Percentiles rank a stretch among this genome's conserved stretches.
phyloP scores from a whole-genome alignment of 2,797 vertebrate genomes.

The Psittacula echo region DNA sequence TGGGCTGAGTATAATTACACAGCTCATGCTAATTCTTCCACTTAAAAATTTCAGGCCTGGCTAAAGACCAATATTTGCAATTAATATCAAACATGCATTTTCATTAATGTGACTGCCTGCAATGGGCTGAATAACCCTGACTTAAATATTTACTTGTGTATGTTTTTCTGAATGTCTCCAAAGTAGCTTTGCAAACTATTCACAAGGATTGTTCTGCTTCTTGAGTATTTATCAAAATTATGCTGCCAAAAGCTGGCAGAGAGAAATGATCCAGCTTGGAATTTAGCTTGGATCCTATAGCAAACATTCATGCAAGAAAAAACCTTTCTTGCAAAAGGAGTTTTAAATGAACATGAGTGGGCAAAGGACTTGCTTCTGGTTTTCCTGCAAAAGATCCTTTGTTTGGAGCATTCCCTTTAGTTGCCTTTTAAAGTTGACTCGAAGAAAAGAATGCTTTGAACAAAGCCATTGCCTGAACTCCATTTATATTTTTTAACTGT shows the following conservation, averaged over 20 bases:
- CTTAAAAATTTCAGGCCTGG: not conserved
- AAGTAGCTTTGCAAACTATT: slow-evolving; percentile 21
- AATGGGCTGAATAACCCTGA: not conserved
- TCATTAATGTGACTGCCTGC: not conserved
- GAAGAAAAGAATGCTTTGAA: slow-evolving; percentile 55
- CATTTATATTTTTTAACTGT: not conserved
- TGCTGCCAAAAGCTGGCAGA: slow-evolving; percentile 42
- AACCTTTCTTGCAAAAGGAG: not conserved
- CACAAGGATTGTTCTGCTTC: slow-evolving; percentile 26
- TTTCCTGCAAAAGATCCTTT: slow-evolving; percentile 45
- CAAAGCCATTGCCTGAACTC: slow-evolving; percentile 2
- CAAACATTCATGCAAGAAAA: slow-evolving; percentile 16
- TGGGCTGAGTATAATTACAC: slow-evolving; percentile 16
- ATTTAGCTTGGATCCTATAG: slow-evolving; percentile 48
- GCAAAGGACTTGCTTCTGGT: slow-evolving; percentile 27
- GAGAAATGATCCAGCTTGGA: slow-evolving; percentile 21
- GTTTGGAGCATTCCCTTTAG: slow-evolving; percentile 7
- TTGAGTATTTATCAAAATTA: not conserved
- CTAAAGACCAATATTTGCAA: slow-evolving; percentile 11
- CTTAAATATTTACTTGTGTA: slow-evolving; percentile 40
- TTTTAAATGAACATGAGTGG: not conserved
- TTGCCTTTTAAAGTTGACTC: slow-evolving; percentile 4
- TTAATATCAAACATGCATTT: not conserved
- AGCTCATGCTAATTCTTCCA: not conserved
- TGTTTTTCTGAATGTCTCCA: slow-evolving; percentile 10